These are phyloP conservation scores for Nibea albiflora DNA, from an alignment of 2,113 vertebrate genomes.

Conservation along the genomic window DNA sequence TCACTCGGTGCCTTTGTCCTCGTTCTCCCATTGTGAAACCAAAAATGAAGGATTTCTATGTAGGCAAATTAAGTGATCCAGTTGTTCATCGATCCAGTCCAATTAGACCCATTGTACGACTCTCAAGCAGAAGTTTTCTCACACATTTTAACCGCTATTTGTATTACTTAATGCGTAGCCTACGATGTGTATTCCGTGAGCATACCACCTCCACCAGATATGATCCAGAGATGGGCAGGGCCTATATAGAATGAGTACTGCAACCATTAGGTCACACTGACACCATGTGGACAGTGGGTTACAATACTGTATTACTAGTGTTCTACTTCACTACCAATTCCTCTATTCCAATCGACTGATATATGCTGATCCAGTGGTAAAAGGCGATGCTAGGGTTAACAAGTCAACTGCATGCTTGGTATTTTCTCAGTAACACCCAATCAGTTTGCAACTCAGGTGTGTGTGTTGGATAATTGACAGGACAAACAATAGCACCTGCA, in stretches of 20 bases:
- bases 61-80: fast-evolving
- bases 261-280: constrained; percentile 57
- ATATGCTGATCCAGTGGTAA: not conserved
- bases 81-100: fast-evolving
- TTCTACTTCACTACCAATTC: not conserved
- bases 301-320: not conserved
- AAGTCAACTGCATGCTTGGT: not conserved
- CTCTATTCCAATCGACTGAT: not conserved
- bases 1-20: constrained; percentile 62
- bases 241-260: not conserved
- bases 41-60: not conserved
- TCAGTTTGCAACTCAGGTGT: not conserved
- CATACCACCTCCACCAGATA: constrained; percentile 7
- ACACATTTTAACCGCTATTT: not conserved
- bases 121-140: not conserved
- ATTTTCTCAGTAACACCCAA: not conserved
- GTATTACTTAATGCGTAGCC: not conserved
- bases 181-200: constrained; percentile 3
- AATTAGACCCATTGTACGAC: not conserved
- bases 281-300: constrained; percentile 60
- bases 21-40: constrained; percentile 37
- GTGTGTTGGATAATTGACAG: not conserved
- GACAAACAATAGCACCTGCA: not conserved
- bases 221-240: constrained; percentile 52
- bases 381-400: too few relatives aligned